Base-by-base conservation (phyloP, 2,113 vertebrate genomes). In the Alligator sinensis region DNA sequence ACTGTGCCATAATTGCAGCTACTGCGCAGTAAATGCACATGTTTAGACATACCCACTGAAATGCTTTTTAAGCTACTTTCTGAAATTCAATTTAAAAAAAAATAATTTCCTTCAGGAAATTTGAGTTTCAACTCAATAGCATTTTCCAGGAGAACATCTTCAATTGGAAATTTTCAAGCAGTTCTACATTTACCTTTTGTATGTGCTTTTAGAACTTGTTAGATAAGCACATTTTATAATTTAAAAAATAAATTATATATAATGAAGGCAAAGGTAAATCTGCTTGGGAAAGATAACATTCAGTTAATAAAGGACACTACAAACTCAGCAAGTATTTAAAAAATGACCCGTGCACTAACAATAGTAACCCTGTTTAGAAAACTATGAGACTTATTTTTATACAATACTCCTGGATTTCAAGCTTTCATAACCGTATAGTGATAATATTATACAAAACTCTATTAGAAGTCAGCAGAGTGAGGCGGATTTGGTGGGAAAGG, bases 371-470 rank as follows among this genome's bases (percentile, higher is more conserved):
- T 16, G 91, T 92, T 80, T 81, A 24, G 18, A 90, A 91, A 87
- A 24, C 74, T 84, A 77, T 25, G 9, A 84, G 2, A 3, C 18
- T 82, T 87, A 11, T 84, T 94, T 72, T 81, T 92, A 85, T 30
- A 34, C 16, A 28, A n/a, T 54, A 19, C 15, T 88, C 38, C 83
- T 77, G n/a, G 68, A 19, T 61, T 77, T 58, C 62, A 59, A 34
- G 58, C 19, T 84, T 87, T 91, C 66, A 87, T 86, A 88, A 78
- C 82, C 77, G 77, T 79, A 75, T 85, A 38, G n/a, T 91, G 58
- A 79, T 30, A 68, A 62, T n/a, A 75, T 15, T 38, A 14, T 38
- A 61, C 72, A 84, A 82, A 80, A 28, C 25, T 77, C 28, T 54
- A 83, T 25, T 86, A 87, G 24, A 4, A 62, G 34, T 63, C 2